Evolutionary conservation across 1,140 invertebrate species (phyloP).

Genomic region (Penaeus indicus): DNA sequence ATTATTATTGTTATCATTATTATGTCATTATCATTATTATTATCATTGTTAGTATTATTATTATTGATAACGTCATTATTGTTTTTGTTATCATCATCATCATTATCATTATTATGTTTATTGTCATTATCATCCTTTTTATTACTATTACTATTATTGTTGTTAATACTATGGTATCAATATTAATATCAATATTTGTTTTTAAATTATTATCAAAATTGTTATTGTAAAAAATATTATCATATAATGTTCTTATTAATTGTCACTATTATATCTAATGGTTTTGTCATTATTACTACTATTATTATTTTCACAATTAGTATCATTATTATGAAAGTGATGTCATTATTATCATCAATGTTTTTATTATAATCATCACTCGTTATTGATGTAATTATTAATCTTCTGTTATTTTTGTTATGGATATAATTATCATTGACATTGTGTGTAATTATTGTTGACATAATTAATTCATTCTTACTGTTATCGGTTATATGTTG

Average conservation of each 20-base stretch:
- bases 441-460: too few species aligned
- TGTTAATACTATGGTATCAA: too few species aligned
- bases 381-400: constrained; percentile 8
- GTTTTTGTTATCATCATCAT: background rate
- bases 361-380: background rate
- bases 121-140: background rate
- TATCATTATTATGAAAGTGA: background rate
- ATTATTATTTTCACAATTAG: too few species aligned
- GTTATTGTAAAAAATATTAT: background rate
- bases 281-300: background rate
- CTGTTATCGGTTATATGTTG: too few species aligned
- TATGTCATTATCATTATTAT: too few species aligned
- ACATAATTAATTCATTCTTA: too few species aligned
- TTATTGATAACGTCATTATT: too few species aligned
- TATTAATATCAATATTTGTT: background rate
- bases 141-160: background rate
- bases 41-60: too few species aligned
- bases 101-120: background rate
- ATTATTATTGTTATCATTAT: background rate
- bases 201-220: background rate
- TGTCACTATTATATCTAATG: background rate
- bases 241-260: too few species aligned
- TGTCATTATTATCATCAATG: background rate
- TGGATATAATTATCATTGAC: background rate
- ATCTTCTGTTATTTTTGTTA: background rate